Percentiles rank a stretch among this genome's conserved stretches.
Evolutionary conservation across 2,888 invertebrate species (phyloP).

Genomic region (Aethes cnicana): DNA sequence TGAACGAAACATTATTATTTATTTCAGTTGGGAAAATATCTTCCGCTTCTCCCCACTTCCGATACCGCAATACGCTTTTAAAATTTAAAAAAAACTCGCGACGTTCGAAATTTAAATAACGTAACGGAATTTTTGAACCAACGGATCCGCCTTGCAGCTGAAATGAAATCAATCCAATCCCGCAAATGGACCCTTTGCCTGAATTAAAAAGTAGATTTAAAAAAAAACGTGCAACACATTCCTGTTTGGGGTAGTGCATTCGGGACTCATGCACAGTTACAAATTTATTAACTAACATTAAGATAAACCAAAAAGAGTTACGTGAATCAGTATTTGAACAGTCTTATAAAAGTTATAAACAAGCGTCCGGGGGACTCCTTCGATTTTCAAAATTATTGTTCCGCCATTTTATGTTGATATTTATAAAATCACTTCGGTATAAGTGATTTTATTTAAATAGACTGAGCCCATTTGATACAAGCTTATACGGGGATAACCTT

Average conservation of each 20-base stretch:
- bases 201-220: conserved; percentile 56
- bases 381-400: conserved; percentile 6
- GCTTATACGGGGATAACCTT: conserved; percentile 12
- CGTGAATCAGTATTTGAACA: conserved; percentile 44
- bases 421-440: conserved; percentile 13
- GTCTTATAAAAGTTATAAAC: background rate
- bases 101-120: conserved; percentile 18
- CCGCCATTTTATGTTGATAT: conserved; percentile 14
- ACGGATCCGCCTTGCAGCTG: conserved; percentile 38
- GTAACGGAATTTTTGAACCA: conserved; percentile 31
- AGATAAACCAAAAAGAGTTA: conserved; percentile 43
- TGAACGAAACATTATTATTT: conserved; percentile 14
- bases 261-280: conserved; percentile 77
- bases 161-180: conserved; percentile 62
- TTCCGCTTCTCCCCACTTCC: conserved; percentile 5
- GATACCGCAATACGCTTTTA: conserved; percentile 14
- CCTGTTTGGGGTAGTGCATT: conserved; percentile 76
- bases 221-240: conserved; percentile 76
- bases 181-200: conserved; percentile 72
- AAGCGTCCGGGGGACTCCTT: background rate
- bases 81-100: conserved; percentile 11
- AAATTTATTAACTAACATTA: conserved; percentile 49
- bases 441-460: conserved; percentile 27
- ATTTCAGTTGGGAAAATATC: conserved; percentile 13
- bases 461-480: conserved; percentile 12